Evolutionary conservation across 2,797 vertebrate genomes (phyloP).

Genomic region (Dryobates pubescens): DNA sequence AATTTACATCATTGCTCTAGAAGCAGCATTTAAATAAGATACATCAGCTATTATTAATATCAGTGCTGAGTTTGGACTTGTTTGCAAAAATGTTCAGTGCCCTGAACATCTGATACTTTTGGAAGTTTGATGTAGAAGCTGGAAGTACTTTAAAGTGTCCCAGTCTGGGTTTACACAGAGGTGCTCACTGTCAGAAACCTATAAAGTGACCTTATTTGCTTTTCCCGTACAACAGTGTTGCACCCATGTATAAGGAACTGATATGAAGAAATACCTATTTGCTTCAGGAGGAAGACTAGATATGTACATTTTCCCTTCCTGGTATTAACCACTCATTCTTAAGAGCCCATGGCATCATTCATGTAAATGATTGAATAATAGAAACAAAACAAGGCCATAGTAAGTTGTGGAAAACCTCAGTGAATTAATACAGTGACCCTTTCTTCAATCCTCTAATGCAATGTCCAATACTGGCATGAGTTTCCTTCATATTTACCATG

Average conservation of each 20-base stretch:
- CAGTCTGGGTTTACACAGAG: not conserved
- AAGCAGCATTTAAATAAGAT: not conserved
- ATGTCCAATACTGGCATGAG: not conserved
- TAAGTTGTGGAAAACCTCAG: not conserved
- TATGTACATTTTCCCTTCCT: not conserved
- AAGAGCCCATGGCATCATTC: not conserved
- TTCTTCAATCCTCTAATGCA: not conserved
- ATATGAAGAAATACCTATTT: not conserved
- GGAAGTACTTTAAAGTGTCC: not conserved
- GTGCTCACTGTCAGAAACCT: not conserved
- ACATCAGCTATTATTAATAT: not conserved
- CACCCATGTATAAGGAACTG: not conserved
- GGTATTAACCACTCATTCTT: not conserved
- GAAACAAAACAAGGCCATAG: not conserved
- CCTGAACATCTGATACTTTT: not conserved
- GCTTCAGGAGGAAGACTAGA: not conserved
- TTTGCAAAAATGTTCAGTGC: not conserved
- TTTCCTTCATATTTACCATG: not conserved
- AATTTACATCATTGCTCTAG: not conserved
- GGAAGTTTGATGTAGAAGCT: not conserved
- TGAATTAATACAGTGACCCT: not conserved
- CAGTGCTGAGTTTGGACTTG: not conserved
- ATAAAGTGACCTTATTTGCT: not conserved
- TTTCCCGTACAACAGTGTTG: not conserved
- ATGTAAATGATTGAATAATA: not conserved